Evolutionary conservation across 64 coral and sea anemone species (phyloP), one percentile per base, ranked within the genome.

Genomic region (Stichodactyla helianthus): DNA sequence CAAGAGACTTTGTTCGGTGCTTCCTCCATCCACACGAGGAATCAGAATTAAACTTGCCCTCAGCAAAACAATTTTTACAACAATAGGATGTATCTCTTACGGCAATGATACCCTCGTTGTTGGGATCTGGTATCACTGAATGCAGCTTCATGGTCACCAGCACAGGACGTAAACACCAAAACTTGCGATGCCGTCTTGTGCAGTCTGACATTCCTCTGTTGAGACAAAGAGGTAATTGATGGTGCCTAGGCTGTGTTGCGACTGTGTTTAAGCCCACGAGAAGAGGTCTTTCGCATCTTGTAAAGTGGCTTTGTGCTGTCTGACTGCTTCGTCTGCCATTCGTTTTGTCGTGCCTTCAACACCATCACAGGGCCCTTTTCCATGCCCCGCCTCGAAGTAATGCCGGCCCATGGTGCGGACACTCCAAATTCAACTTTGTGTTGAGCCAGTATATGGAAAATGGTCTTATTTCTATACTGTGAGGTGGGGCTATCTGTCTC

Each of bases 381-480:
- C 81, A 53, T 89, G 81, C 13, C 88, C 81, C n/a, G 80, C 88
- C 52, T 89, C 80, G 15, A 89, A 89, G 52, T 50, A 68, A 26
- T 89, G n/a, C n/a, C n/a, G n/a, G n/a, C 53, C 62, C 88, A 85
- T 27, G 88, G 84, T 28, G 88, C 88, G 25, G 15, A 54, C 12
- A 85, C 62, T 5, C 88, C 82, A 83, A 83, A 83, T 20, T 55
- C 11, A 10, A 54, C 27, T 52, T 76, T 84, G 88, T 89, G 81
- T 20, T 63, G 88, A 53, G 18, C 86, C 10, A 67, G 27, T 13
- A 86, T 80, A 71, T 86, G 52, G 77, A 91, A 91, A 15, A 86
- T 91, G 15, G 83, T 79, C 55, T 86, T 91, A 53, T 86, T 86
- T 86, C 59, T 51, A 51, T 89, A 89, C 63, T 89, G 82, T 6